Evolutionary conservation across 2,113 vertebrate genomes (phyloP), one percentile per base, ranked within the genome.

Genomic region (Platanista minor): DNA sequence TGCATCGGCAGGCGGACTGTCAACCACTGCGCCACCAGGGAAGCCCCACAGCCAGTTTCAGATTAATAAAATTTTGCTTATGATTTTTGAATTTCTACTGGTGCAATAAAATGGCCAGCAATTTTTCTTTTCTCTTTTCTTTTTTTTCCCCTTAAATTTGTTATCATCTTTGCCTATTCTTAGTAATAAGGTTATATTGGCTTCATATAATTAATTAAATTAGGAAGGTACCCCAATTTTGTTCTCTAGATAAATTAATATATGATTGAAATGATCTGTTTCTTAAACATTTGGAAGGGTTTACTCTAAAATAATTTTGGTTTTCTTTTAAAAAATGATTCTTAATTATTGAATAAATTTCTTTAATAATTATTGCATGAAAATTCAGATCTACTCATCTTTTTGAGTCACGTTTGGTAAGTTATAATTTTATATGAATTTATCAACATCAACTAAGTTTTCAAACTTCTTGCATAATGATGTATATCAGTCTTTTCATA

Each of bases 151-250:
- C 25, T 31, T 52, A 72, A 41, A 7, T 74, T 61, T 85, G 41
- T 69, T 9, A 71, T 94, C 1, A 57, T 91, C 17, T 92, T 96
- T 90, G 33, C 33, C 66, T 96, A 59, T 69, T 95, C 61, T 95
- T 95, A 21, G 17, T 83, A 62, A 41, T 13, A 61, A 61, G 3
- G 4, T 93, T 85, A 95, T 91, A 78, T 27, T 93, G 52, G 6
- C 21, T 12, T 93, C 13, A 66, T 33, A 36, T 43, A 87, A 83
- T 83, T 12, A 75, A 69, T 74, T 90, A 41, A 91, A 94, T 90
- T 64, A 66, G 46, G 9, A 41, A 81, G 52, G 6, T 83, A 77
- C 33, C 62, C 36, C 72, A 87, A 62, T 97, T 95, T 92, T 78
- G 74, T 49, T 95, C 27, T 93, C 39, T 92, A 64, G 25, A 71